A percentile compares a stretch with the other conserved stretches of the same genome.
These are phyloP conservation scores for Pyralis farinalis DNA, from an alignment of 2,888 invertebrate genomes.

Conservation along the genomic window DNA sequence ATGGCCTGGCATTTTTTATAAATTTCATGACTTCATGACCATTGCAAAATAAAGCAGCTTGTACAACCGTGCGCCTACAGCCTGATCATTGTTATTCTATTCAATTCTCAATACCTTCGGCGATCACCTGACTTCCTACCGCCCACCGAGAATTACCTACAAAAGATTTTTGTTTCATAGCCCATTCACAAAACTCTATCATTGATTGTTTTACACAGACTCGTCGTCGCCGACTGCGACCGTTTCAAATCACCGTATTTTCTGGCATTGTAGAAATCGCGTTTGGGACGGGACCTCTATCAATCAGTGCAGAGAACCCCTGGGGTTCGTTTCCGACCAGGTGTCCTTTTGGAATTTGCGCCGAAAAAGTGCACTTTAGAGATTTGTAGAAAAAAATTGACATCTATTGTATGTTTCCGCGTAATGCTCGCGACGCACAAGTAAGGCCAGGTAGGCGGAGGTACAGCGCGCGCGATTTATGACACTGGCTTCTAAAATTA, in stretches of 20 bases:
- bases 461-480: slow-evolving; percentile 30
- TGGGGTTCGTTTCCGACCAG: slow-evolving; percentile 78
- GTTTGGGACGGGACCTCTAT: slow-evolving; percentile 66
- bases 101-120: slow-evolving; percentile 29
- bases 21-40: too few species aligned
- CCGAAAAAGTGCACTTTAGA: slow-evolving; percentile 72
- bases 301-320: slow-evolving; percentile 70
- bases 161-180: slow-evolving; percentile 64
- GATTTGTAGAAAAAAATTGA: slow-evolving; percentile 50
- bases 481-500: slow-evolving; percentile 31
- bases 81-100: too few species aligned
- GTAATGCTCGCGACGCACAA: slow-evolving; percentile 51
- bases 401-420: slow-evolving; percentile 67
- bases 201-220: slow-evolving; percentile 80
- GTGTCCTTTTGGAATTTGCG: slow-evolving; percentile 76
- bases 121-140: slow-evolving; percentile 60
- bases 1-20: too few species aligned
- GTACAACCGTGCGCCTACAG: too few species aligned
- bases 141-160: slow-evolving; percentile 55
- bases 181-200: slow-evolving; percentile 72
- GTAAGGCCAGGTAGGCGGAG: slow-evolving; percentile 58
- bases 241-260: slow-evolving; percentile 41
- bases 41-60: too few species aligned
- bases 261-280: slow-evolving; percentile 56
- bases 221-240: slow-evolving; percentile 60